These are phyloP conservation scores for Orientallactaga bullata DNA, from an alignment of 2,113 vertebrate genomes.

Conservation along the genomic window DNA sequence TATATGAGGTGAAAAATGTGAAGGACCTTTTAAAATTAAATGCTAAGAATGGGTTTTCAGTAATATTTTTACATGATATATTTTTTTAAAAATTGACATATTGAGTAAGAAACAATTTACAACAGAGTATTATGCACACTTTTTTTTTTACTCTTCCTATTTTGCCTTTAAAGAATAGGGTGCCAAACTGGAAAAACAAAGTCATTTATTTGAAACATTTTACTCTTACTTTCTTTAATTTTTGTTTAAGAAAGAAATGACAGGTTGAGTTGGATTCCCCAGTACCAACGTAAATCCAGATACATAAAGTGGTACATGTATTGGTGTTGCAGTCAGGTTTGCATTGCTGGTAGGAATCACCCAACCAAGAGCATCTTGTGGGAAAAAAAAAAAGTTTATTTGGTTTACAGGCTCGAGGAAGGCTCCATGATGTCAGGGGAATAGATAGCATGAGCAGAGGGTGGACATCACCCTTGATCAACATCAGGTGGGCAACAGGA, in stretches of 20 bases:
- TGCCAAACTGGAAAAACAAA: background rate
- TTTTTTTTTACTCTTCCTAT: background rate
- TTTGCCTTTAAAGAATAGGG: slow-evolving; percentile 12
- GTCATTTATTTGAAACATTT: background rate
- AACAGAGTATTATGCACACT: background rate
- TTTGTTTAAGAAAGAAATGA: slow-evolving; percentile 7
- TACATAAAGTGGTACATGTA: too few relatives aligned
- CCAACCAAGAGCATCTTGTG: too few relatives aligned
- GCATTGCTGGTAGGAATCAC: too few relatives aligned
- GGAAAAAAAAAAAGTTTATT: too few relatives aligned
- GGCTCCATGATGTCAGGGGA: too few relatives aligned
- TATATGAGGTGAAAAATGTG: background rate
- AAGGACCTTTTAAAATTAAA: background rate
- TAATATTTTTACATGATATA: background rate
- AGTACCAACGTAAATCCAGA: too few relatives aligned
- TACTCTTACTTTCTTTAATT: background rate
- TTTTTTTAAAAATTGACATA: background rate
- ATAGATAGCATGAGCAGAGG: too few relatives aligned
- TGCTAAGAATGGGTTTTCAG: background rate
- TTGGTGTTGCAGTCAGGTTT: too few relatives aligned
- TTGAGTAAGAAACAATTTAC: slow-evolving; percentile 39
- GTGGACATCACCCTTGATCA: too few relatives aligned
- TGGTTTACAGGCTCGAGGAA: too few relatives aligned
- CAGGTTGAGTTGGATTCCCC: too few relatives aligned
- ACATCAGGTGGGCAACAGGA: too few relatives aligned